Evolutionary conservation across 2,888 invertebrate species (phyloP).

Genomic region (Papilio gigon): DNA sequence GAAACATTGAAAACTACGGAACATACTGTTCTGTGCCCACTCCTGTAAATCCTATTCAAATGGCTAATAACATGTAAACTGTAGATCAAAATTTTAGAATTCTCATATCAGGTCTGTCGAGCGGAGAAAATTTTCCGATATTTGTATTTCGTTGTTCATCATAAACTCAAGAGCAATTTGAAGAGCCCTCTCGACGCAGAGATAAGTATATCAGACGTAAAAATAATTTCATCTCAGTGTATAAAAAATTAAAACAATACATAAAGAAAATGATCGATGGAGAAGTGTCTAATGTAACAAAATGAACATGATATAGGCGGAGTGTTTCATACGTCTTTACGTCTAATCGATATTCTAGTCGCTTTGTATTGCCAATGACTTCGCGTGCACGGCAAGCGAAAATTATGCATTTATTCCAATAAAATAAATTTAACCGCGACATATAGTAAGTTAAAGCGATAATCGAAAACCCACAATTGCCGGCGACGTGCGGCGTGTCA

Average conservation of each 20-base stretch:
- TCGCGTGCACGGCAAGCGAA: background rate
- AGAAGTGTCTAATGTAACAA: too few relatives aligned
- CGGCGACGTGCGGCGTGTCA: conserved; percentile 42
- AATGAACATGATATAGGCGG: too few relatives aligned
- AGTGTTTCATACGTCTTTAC: too few relatives aligned
- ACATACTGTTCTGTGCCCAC: background rate
- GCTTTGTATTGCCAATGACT: too few relatives aligned
- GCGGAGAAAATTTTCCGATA: conserved; percentile 14
- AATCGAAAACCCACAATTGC: conserved; percentile 23
- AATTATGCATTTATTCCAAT: background rate
- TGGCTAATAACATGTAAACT: background rate
- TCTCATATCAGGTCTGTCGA: background rate
- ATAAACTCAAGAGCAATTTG: background rate
- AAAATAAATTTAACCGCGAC: background rate
- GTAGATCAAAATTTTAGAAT: background rate
- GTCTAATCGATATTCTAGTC: too few relatives aligned
- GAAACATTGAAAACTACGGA: background rate
- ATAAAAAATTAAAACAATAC: background rate
- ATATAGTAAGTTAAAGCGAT: conserved; percentile 13
- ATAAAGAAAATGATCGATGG: background rate
- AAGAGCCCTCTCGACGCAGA: background rate
- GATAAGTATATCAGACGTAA: background rate
- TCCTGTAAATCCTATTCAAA: background rate
- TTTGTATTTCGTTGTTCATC: background rate
- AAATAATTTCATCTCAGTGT: background rate